phyloP scores from a whole-genome alignment of 1,140 invertebrate genomes.

The Magallana ariakensis region DNA sequence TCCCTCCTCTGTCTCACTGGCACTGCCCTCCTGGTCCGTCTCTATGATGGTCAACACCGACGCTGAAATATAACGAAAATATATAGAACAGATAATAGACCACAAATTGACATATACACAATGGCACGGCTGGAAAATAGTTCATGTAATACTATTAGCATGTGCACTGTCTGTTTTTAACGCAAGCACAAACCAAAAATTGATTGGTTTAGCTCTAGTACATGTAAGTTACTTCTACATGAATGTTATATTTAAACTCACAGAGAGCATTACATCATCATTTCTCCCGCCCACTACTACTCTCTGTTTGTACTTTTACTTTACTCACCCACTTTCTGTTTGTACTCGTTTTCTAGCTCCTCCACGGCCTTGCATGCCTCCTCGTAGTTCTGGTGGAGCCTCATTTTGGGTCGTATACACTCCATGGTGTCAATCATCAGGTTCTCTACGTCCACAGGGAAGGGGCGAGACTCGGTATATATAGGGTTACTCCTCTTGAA shows the following conservation, averaged over 20 bases:
- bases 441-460: slow-evolving; percentile 92
- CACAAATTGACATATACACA: background rate
- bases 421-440: slow-evolving; percentile 91
- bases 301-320: background rate
- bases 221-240: too few relatives aligned
- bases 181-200: too few relatives aligned
- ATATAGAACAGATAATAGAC: background rate
- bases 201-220: too few relatives aligned
- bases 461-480: slow-evolving; percentile 86
- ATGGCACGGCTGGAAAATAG: background rate
- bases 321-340: slow-evolving; percentile 78
- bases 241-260: too few relatives aligned
- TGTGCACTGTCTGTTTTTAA: too few relatives aligned
- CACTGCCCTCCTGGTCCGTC: slow-evolving; percentile 71
- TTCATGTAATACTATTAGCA: background rate
- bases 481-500: slow-evolving; percentile 88
- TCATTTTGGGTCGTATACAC: slow-evolving; percentile 89
- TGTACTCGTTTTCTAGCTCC: slow-evolving; percentile 86
- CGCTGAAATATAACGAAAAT: slow-evolving; percentile 63
- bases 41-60: slow-evolving; percentile 76
- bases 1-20: slow-evolving; percentile 76
- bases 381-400: slow-evolving; percentile 83
- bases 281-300: background rate
- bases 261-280: too few relatives aligned
- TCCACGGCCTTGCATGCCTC: slow-evolving; percentile 89